phyloP scores from a whole-genome alignment of 2,797 vertebrate species.

The Sebastes hubbsi region DNA sequence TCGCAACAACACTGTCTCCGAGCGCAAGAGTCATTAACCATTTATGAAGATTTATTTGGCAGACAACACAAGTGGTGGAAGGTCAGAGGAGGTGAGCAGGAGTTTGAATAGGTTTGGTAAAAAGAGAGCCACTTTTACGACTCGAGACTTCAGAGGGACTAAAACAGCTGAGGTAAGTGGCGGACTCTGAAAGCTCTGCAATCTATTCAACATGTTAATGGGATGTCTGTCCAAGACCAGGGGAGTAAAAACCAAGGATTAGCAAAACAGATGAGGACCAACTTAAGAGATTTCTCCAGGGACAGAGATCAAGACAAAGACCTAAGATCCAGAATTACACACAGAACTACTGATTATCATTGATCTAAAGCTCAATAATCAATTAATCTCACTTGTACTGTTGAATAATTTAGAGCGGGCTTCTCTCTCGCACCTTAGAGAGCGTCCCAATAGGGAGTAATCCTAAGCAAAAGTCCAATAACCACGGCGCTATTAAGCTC shows the following conservation, averaged over 20 bases:
- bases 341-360: constrained; percentile 68
- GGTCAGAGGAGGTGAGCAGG: constrained; percentile 28
- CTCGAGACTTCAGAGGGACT: neutral
- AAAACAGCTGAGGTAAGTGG: constrained; percentile 9
- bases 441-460: constrained; percentile 47
- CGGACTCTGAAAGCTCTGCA: constrained; percentile 5
- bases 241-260: constrained; percentile 46
- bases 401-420: constrained; percentile 59
- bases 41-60: constrained; percentile 37
- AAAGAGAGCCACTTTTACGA: constrained; percentile 3
- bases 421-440: constrained; percentile 19
- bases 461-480: constrained; percentile 49
- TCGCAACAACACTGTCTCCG: neutral
- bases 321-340: constrained; percentile 57
- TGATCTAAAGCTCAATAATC: constrained; percentile 73
- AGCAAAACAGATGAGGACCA: constrained; percentile 62
- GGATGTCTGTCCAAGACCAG: constrained; percentile 20
- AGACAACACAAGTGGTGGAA: constrained; percentile 18
- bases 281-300: constrained; percentile 57
- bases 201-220: constrained; percentile 49
- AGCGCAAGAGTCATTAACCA: constrained; percentile 10
- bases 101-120: constrained; percentile 19
- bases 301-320: constrained; percentile 59
- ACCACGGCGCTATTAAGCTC: constrained; percentile 35
- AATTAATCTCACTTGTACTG: constrained; percentile 63